Percentiles rank a stretch among this genome's conserved stretches.
These are phyloP conservation scores for Malachius bipustulatus DNA, from an alignment of 2,888 invertebrate genomes.

Conservation along the genomic window DNA sequence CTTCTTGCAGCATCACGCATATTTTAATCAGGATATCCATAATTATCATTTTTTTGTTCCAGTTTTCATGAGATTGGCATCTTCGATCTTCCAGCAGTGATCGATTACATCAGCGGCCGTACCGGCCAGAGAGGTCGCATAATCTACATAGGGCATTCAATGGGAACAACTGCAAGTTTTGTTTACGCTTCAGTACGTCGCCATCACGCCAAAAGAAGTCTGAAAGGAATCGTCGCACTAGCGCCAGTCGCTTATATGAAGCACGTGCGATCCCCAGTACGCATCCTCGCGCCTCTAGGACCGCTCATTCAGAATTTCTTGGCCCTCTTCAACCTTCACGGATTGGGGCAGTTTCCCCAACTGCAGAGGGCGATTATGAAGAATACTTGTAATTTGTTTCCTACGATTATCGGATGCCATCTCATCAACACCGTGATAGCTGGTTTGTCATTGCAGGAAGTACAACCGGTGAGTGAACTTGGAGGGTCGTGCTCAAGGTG, in stretches of 20 bases:
- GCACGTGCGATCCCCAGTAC: constrained; percentile 34
- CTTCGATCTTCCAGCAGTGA: constrained; percentile 71
- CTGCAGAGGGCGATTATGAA: constrained; percentile 3
- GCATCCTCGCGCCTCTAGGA: not conserved
- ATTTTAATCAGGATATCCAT: too few species aligned
- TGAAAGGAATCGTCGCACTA: constrained; percentile 51
- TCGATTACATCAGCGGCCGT: constrained; percentile 50
- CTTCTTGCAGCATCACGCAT: too few species aligned
- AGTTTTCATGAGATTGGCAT: constrained; percentile 79
- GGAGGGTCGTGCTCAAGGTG: too few species aligned
- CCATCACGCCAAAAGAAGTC: constrained; percentile 49
- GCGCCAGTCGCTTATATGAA: constrained; percentile 55
- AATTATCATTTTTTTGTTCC: too few species aligned
- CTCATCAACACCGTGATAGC: not conserved
- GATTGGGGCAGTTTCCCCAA: not conserved
- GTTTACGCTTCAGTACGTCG: constrained; percentile 53
- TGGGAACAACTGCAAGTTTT: constrained; percentile 66
- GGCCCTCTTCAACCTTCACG: constrained; percentile 1
- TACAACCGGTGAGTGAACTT: constrained; percentile 3
- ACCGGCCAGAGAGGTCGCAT: constrained; percentile 39
- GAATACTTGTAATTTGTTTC: constrained; percentile 1
- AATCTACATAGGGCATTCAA: constrained; percentile 76
- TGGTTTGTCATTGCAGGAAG: not conserved
- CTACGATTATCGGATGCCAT: not conserved
- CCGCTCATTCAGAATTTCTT: constrained; percentile 3